These are phyloP conservation scores for Ellobius talpinus DNA, from an alignment of 2,113 vertebrate species.

Conservation along the genomic window DNA sequence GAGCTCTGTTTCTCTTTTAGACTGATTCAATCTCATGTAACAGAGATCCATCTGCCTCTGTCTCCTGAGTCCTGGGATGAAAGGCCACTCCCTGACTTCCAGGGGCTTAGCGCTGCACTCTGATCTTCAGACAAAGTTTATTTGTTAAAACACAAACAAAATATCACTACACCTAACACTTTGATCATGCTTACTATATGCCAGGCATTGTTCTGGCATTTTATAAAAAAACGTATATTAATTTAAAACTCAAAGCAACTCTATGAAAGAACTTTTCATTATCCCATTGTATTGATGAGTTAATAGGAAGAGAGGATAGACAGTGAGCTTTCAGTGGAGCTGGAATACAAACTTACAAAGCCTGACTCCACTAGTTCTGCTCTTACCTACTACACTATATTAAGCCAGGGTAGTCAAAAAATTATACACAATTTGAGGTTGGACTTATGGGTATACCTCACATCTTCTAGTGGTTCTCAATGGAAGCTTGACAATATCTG, in stretches of 20 bases:
- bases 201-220: neutral
- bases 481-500: neutral
- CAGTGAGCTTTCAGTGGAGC: neutral
- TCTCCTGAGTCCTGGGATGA: too few relatives aligned
- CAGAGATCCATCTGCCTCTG: too few relatives aligned
- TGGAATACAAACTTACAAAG: neutral
- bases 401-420: neutral
- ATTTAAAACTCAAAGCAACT: constrained; percentile 60
- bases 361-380: neutral
- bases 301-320: neutral
- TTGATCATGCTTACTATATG: constrained; percentile 34
- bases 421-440: constrained; percentile 24
- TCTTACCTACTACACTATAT: neutral
- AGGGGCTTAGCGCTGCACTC: too few relatives aligned
- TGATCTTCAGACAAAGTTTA: too few relatives aligned
- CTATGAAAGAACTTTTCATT: constrained; percentile 20
- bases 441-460: neutral
- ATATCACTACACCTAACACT: neutral
- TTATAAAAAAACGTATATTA: constrained; percentile 20
- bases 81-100: too few relatives aligned
- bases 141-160: too few relatives aligned
- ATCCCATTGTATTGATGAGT: constrained; percentile 36
- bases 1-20: too few relatives aligned
- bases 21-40: too few relatives aligned
- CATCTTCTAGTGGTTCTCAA: neutral